Percentiles rank a stretch among this genome's conserved stretches.
phyloP scores from a whole-genome alignment of 37 sponge, comb jelly and placozoan species.

The Axinella damicornis region DNA sequence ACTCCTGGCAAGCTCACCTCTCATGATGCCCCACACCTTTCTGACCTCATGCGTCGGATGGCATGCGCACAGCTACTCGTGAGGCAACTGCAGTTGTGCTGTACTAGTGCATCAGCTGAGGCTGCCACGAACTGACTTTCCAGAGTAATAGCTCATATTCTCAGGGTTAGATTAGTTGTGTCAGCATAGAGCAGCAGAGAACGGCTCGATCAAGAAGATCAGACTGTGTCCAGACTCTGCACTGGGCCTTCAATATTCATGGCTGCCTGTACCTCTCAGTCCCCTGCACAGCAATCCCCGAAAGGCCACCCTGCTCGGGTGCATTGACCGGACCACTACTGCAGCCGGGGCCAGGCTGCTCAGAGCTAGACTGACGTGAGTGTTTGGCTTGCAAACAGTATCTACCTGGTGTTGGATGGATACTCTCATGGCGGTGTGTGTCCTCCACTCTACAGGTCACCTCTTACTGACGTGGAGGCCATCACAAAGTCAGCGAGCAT shows the following conservation, averaged over 20 bases:
- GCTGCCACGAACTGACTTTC: no score
- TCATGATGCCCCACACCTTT: no score
- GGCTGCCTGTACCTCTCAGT: neutral
- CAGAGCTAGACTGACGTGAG: slow-evolving; percentile 59
- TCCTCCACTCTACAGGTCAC: slow-evolving; percentile 71
- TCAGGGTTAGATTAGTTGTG: neutral
- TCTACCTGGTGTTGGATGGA: neutral
- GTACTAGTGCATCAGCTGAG: no score
- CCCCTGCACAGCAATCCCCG: slow-evolving; percentile 65
- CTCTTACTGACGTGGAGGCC: slow-evolving; percentile 48
- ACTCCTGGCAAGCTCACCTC: no score
- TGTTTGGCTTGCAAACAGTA: neutral
- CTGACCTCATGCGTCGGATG: no score
- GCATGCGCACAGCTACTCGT: no score
- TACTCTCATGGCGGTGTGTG: neutral
- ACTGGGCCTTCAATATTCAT: neutral
- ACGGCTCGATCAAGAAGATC: no score
- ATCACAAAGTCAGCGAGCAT: slow-evolving; percentile 51
- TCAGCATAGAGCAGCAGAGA: neutral
- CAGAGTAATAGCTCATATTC: neutral
- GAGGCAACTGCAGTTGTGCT: no score
- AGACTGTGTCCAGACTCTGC: no score
- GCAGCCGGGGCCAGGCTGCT: slow-evolving; percentile 76
- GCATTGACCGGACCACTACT: slow-evolving; percentile 81
- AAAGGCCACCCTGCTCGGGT: slow-evolving; percentile 74